A percentile compares a stretch with the other conserved stretches of the same genome.
Evolutionary conservation across 1,140 invertebrate species (phyloP).

Genomic region (Thaumetopoea pityocampa): DNA sequence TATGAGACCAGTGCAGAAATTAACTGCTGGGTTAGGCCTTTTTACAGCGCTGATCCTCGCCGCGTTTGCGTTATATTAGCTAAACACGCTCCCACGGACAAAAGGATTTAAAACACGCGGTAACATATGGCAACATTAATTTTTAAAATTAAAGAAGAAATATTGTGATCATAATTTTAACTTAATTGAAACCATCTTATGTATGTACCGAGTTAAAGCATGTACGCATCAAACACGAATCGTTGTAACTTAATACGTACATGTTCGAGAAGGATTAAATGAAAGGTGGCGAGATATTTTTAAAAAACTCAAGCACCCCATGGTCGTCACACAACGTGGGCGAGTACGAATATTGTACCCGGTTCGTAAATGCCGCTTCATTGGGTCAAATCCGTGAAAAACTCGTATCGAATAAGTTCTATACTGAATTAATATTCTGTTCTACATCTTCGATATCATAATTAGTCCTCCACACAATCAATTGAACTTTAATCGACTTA

Average conservation of each 20-base stretch:
- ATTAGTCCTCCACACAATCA: too few species aligned
- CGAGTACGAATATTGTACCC: constrained; percentile 47
- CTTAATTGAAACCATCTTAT: too few species aligned
- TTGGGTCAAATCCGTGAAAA: constrained; percentile 27
- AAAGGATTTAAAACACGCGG: constrained; percentile 42
- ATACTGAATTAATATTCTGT: too few species aligned
- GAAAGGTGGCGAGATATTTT: constrained; percentile 36
- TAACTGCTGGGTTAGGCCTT: constrained; percentile 57
- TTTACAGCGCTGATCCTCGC: constrained; percentile 34
- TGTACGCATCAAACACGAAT: constrained; percentile 15
- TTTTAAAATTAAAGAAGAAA: constrained; percentile 54
- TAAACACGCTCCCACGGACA: constrained; percentile 40
- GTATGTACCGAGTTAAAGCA: too few species aligned
- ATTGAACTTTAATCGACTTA: too few species aligned
- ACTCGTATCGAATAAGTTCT: constrained; percentile 2
- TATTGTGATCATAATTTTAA: constrained; percentile 22
- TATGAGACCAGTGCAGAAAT: constrained; percentile 46
- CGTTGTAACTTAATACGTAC: constrained; percentile 29
- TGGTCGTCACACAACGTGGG: constrained; percentile 42
- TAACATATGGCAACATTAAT: constrained; percentile 57
- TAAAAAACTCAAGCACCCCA: constrained; percentile 28
- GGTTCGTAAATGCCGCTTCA: constrained; percentile 25
- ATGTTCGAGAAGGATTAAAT: constrained; percentile 29
- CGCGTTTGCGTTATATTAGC: constrained; percentile 44
- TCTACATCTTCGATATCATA: too few species aligned